These are phyloP conservation scores for Sebastiscus tertius DNA, from an alignment of 2,797 vertebrate species.

Conservation along the genomic window DNA sequence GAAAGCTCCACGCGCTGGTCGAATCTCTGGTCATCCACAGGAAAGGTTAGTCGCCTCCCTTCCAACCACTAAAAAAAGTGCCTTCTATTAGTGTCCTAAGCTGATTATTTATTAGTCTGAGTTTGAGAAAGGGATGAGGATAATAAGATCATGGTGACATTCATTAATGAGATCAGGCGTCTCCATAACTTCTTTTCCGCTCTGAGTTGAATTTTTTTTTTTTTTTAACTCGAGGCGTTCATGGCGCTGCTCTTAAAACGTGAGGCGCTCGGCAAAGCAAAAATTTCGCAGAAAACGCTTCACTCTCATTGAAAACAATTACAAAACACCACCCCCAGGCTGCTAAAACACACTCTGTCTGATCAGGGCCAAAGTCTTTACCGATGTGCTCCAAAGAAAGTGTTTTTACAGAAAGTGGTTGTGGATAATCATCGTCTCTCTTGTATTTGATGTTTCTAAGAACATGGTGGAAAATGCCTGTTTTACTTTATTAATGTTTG, in stretches of 20 bases:
- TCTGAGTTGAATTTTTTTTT: too few relatives aligned
- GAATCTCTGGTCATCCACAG: conserved; percentile 93
- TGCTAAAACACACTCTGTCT: too few relatives aligned
- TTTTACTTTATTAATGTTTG: not conserved
- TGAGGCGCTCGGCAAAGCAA: too few relatives aligned
- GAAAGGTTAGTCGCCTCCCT: conserved; percentile 85
- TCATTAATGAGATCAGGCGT: not conserved
- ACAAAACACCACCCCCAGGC: too few relatives aligned
- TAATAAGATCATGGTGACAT: not conserved
- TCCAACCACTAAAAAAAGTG: too few relatives aligned
- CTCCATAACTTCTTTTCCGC: not conserved
- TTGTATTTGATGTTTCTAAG: not conserved
- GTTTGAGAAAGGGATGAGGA: not conserved
- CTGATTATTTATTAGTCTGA: not conserved
- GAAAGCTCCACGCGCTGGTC: conserved; percentile 91
- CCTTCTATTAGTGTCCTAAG: not conserved
- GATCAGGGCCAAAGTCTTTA: not conserved
- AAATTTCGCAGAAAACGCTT: too few relatives aligned
- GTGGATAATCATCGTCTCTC: not conserved
- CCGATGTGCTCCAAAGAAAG: not conserved
- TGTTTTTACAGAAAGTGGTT: not conserved
- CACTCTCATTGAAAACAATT: too few relatives aligned
- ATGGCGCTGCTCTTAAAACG: too few relatives aligned
- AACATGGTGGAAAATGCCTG: not conserved
- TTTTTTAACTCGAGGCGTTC: too few relatives aligned